Conservation (phyloP, 2,113 vertebrate species). For the Rhea americana region DNA sequence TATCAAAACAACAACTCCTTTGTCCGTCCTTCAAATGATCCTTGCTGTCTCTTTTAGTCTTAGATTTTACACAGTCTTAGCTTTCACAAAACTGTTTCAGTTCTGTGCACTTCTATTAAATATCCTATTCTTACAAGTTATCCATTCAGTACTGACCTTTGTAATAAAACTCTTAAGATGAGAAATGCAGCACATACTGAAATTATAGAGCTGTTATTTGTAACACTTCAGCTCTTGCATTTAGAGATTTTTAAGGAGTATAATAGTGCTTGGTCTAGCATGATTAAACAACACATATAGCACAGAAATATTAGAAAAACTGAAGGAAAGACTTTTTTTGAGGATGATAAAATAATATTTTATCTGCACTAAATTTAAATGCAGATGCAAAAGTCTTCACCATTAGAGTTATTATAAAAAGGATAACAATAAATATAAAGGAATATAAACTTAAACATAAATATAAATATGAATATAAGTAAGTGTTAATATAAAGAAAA, state of each 20-base stretch:
- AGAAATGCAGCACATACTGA: constrained; percentile 53
- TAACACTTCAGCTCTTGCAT: constrained; percentile 56
- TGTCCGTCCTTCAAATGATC: constrained; percentile 30
- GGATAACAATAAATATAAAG: neutral
- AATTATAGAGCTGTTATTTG: constrained; percentile 49
- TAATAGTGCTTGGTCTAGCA: neutral
- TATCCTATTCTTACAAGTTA: constrained; percentile 57
- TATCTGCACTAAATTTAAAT: constrained; percentile 1
- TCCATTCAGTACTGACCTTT: constrained; percentile 69
- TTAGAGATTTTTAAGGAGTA: constrained; percentile 43
- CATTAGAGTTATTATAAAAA: neutral
- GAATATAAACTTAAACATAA: neutral
- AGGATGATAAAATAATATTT: neutral
- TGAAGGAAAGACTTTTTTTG: neutral
- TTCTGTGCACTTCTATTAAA: constrained; percentile 48
- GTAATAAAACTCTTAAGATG: constrained; percentile 63
- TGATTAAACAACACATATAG: neutral
- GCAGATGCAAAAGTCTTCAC: neutral
- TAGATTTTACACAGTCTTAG: constrained; percentile 40
- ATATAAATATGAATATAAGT: neutral
- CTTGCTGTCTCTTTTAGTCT: neutral
- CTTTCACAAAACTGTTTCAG: constrained; percentile 27
- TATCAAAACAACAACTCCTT: neutral
- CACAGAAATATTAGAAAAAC: neutral
- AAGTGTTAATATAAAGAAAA: neutral